phyloP scores from a whole-genome alignment of 2,888 invertebrate species.

The Agonopterix arenella region DNA sequence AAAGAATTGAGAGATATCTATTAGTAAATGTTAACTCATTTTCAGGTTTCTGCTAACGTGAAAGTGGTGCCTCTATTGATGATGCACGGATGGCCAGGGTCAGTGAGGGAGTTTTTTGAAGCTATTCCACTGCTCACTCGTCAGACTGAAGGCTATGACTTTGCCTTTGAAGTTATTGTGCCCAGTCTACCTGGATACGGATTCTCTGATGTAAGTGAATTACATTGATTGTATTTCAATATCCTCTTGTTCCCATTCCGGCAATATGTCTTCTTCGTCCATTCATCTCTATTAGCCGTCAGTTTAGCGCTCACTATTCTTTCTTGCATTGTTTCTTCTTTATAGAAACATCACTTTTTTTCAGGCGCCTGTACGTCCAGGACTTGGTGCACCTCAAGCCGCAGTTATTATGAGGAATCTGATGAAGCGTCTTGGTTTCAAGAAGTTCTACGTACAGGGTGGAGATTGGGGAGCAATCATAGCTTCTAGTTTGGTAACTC shows the following conservation, averaged over 20 bases:
- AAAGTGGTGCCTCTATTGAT: conserved; percentile 81
- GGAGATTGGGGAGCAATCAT: conserved; percentile 52
- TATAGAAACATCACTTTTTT: background rate
- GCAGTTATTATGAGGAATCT: conserved; percentile 76
- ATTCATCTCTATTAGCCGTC: too few relatives aligned
- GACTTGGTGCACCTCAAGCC: conserved; percentile 63
- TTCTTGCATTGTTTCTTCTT: too few relatives aligned
- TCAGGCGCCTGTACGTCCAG: conserved; percentile 71
- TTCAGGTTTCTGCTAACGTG: conserved; percentile 52
- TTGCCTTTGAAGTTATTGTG: conserved; percentile 77
- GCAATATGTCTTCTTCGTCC: too few relatives aligned
- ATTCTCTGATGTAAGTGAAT: conserved; percentile 20
- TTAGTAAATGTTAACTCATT: background rate
- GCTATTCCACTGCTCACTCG: conserved; percentile 79
- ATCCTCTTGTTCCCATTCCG: too few relatives aligned
- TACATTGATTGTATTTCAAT: too few relatives aligned
- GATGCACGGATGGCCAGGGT: conserved; percentile 91
- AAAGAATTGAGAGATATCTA: too few relatives aligned
- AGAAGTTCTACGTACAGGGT: conserved; percentile 76
- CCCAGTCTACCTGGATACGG: conserved; percentile 63
- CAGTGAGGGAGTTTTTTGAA: conserved; percentile 85
- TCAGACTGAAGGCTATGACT: conserved; percentile 51
- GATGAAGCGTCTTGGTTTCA: conserved; percentile 78
- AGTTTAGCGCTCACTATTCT: too few relatives aligned
- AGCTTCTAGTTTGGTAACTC: conserved; percentile 17